Conservation (phyloP, 1,140 invertebrate species). For the Drosophila biarmipes region DNA sequence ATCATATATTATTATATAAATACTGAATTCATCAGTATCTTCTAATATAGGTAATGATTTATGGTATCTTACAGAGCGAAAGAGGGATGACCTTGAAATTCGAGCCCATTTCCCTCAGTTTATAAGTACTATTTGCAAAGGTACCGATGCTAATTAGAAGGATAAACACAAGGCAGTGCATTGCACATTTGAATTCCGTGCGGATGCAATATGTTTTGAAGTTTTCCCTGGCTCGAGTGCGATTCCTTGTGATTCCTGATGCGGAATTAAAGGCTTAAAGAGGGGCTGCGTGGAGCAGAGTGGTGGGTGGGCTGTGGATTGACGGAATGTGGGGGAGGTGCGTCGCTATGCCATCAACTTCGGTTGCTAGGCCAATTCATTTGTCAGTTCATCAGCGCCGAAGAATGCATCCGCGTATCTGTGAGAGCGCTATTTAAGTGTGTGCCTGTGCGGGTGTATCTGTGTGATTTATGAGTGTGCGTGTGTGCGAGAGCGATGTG, state of each 20-base stretch:
- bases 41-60: too few species aligned
- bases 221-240: conserved; percentile 5
- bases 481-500: conserved; percentile 9
- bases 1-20: too few species aligned
- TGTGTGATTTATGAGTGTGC: conserved; percentile 17
- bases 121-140: background rate
- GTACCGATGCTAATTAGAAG: conserved; percentile 4
- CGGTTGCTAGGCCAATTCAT: conserved; percentile 47
- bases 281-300: background rate
- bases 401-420: conserved; percentile 33
- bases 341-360: conserved; percentile 2
- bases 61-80: background rate
- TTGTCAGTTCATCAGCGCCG: conserved; percentile 45
- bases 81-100: background rate
- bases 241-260: conserved; percentile 17
- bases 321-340: background rate
- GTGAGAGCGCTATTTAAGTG: conserved; percentile 1
- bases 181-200: conserved; percentile 1
- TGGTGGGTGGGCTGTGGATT: conserved; percentile 1
- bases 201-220: conserved; percentile 5
- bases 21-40: too few species aligned
- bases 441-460: background rate
- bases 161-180: background rate
- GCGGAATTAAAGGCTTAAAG: conserved; percentile 30
- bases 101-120: background rate